Percentiles rank a stretch among this genome's conserved stretches.
phyloP scores from a whole-genome alignment of 2,888 invertebrate species.

The Silvanus unidentatus region DNA sequence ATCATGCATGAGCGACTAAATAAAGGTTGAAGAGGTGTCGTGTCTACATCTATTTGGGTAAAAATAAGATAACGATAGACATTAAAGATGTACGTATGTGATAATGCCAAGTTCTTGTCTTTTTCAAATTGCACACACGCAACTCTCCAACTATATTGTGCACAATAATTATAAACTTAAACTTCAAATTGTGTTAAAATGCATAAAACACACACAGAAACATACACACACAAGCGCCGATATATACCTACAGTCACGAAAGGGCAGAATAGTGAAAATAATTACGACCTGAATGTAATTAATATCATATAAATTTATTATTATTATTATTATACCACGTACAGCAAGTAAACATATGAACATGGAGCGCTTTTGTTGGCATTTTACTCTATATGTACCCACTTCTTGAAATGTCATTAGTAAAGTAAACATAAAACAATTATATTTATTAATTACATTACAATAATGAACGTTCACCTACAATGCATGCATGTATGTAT shows the following conservation, averaged over 20 bases:
- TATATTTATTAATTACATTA: too few species aligned
- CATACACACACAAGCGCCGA: not conserved
- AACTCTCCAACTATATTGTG: slow-evolving; percentile 1
- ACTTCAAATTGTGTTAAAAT: slow-evolving; percentile 3
- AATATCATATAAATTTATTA: too few species aligned
- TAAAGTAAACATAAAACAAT: too few species aligned
- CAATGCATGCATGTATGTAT: too few species aligned
- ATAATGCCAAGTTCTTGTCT: slow-evolving; percentile 10
- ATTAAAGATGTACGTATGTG: slow-evolving; percentile 4
- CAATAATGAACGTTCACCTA: too few species aligned
- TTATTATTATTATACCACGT: too few species aligned
- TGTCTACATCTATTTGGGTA: slow-evolving; percentile 15
- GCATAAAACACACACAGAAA: not conserved
- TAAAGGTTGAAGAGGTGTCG: slow-evolving; percentile 19
- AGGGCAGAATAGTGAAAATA: too few species aligned
- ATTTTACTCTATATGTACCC: too few species aligned
- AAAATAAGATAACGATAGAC: slow-evolving; percentile 9
- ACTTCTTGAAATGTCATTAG: too few species aligned
- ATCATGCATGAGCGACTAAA: not conserved
- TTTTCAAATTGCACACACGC: slow-evolving; percentile 1
- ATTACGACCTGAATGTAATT: too few species aligned
- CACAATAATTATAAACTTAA: slow-evolving; percentile 7
- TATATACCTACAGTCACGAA: not conserved
- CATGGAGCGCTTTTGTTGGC: too few species aligned
- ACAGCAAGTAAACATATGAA: too few species aligned